A percentile compares a stretch with the other conserved stretches of the same genome.
phyloP scores from a whole-genome alignment of 2,888 invertebrate species.

The Chloromyia formosa region DNA sequence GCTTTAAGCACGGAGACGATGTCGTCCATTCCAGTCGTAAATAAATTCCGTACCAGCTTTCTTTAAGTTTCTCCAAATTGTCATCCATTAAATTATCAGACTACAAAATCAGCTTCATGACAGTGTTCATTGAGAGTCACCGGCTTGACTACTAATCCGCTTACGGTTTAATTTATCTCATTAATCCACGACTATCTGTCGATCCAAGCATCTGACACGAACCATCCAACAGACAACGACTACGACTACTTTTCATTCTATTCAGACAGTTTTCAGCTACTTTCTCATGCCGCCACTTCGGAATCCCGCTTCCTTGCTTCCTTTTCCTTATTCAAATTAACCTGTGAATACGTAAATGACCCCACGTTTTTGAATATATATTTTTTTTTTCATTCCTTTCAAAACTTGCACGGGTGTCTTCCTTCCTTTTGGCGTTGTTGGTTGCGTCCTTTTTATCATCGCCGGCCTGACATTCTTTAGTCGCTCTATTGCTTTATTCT shows the following conservation, averaged over 20 bases:
- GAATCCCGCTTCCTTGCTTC: not conserved
- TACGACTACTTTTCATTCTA: not conserved
- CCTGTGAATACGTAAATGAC: constrained; percentile 46
- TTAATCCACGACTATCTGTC: constrained; percentile 9
- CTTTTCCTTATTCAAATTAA: constrained; percentile 48
- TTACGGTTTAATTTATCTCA: not conserved
- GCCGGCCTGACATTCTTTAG: constrained; percentile 18
- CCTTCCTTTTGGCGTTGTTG: too few species aligned
- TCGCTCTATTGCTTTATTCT: constrained; percentile 8
- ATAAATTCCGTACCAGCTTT: too few species aligned
- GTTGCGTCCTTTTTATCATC: not conserved
- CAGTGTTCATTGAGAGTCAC: not conserved
- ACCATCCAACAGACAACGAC: not conserved
- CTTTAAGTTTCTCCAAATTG: not conserved
- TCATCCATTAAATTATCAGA: not conserved
- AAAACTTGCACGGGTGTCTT: not conserved
- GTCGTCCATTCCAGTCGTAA: too few species aligned
- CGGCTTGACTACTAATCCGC: not conserved
- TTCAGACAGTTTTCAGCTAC: not conserved
- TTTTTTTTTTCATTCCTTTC: constrained; percentile 3
- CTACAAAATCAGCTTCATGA: not conserved
- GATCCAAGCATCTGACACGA: constrained; percentile 6
- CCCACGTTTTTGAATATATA: constrained; percentile 30
- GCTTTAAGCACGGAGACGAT: too few species aligned
- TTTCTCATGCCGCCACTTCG: not conserved